Evolutionary conservation across 2,888 invertebrate species (phyloP).

Genomic region (Microctonus hyperodae): DNA sequence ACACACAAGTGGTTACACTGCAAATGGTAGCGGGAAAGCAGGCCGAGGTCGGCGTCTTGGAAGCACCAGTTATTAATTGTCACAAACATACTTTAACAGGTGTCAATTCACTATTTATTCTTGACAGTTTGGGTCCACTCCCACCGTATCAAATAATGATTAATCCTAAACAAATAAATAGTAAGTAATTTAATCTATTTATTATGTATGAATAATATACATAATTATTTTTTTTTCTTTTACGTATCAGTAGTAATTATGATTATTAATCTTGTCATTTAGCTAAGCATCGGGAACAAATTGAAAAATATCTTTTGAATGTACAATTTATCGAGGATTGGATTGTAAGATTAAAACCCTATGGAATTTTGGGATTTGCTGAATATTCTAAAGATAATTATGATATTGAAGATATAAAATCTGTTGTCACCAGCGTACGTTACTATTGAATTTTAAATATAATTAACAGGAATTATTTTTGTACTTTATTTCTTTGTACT

Average conservation of each 20-base stretch:
- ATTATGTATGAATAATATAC: neutral
- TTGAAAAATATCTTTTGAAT: slow-evolving; percentile 46
- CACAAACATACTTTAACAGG: slow-evolving; percentile 47
- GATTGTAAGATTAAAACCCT: slow-evolving; percentile 48
- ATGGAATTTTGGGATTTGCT: slow-evolving; percentile 48
- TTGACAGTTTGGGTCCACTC: slow-evolving; percentile 72
- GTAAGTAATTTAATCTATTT: too few relatives aligned
- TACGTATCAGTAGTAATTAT: slow-evolving; percentile 18
- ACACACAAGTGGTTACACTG: slow-evolving; percentile 50
- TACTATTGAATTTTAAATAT: slow-evolving; percentile 45
- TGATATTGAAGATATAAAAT: slow-evolving; percentile 42
- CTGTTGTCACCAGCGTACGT: slow-evolving; percentile 46
- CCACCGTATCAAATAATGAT: slow-evolving; percentile 73
- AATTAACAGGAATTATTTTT: neutral
- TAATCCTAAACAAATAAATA: slow-evolving; percentile 69
- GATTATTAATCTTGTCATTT: slow-evolving; percentile 15
- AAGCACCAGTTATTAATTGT: slow-evolving; percentile 51
- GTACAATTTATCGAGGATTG: slow-evolving; percentile 43
- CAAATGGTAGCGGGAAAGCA: slow-evolving; percentile 56
- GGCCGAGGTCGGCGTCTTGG: slow-evolving; percentile 51
- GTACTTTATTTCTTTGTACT: neutral
- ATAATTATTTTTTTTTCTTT: too few relatives aligned
- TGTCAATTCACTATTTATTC: slow-evolving; percentile 51
- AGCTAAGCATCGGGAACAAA: slow-evolving; percentile 41
- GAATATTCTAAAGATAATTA: slow-evolving; percentile 46